Percentiles rank a stretch among this genome's conserved stretches.
Evolutionary conservation across 2,797 vertebrate genomes (phyloP).

Genomic region (Clangula hyemalis): DNA sequence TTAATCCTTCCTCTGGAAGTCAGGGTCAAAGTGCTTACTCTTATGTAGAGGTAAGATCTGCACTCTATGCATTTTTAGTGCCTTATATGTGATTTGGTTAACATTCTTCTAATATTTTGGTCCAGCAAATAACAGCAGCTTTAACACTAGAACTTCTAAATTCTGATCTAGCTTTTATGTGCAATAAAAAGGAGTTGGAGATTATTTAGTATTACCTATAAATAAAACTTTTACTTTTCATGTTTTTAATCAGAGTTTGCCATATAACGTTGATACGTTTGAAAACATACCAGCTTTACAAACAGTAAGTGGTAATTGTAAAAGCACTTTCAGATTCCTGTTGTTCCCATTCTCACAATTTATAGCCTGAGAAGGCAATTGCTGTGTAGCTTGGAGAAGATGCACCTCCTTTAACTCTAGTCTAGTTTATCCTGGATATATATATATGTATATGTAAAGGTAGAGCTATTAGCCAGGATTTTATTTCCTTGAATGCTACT

Average conservation of each 20-base stretch:
- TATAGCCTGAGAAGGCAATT: background rate
- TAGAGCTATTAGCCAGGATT: background rate
- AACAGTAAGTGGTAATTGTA: background rate
- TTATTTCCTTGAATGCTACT: background rate
- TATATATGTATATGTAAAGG: too few relatives aligned
- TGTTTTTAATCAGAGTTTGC: constrained; percentile 23
- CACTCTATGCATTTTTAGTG: background rate
- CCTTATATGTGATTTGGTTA: background rate
- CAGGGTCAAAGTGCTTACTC: background rate
- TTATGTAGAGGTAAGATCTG: background rate
- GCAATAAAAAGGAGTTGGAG: background rate
- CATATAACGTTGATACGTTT: background rate
- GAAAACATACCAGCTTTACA: background rate
- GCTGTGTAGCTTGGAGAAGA: background rate
- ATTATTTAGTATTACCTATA: constrained; percentile 9
- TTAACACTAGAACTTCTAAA: background rate
- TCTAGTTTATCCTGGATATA: background rate
- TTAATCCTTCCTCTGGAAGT: background rate
- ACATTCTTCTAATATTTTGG: background rate
- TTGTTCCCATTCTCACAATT: background rate
- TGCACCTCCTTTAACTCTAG: background rate
- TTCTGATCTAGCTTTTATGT: background rate
- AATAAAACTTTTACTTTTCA: background rate
- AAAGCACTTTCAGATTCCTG: background rate
- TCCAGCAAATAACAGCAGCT: background rate